Evolutionary conservation across 53 echinoderm and acorn worm genomes (phyloP).

Genomic region (Zoroaster sp.): DNA sequence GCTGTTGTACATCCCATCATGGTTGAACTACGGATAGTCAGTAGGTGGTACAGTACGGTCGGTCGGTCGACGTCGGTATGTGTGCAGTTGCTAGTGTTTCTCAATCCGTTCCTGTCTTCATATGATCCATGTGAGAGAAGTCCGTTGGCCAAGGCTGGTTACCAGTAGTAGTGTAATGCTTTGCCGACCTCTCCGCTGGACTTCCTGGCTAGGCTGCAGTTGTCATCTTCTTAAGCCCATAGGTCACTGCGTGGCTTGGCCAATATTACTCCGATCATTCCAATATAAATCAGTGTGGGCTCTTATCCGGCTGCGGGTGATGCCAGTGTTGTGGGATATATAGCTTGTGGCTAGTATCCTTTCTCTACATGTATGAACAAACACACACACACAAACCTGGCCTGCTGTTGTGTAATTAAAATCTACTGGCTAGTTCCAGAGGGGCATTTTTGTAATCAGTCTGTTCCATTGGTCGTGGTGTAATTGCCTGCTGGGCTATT

Average conservation of each 20-base stretch:
- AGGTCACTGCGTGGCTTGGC: background rate
- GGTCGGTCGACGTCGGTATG: slow-evolving; percentile 1
- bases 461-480: background rate
- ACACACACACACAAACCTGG: background rate
- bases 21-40: background rate
- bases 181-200: slow-evolving; percentile 42
- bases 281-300: background rate
- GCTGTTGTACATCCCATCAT: slow-evolving; percentile 31
- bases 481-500: slow-evolving; percentile 13
- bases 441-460: slow-evolving; percentile 7
- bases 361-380: no score
- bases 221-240: background rate
- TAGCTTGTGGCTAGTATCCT: background rate
- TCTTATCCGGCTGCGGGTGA: background rate
- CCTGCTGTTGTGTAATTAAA: slow-evolving; percentile 8
- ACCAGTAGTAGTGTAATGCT: background rate
- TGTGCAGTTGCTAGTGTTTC: slow-evolving; percentile 33
- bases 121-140: slow-evolving; percentile 11
- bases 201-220: slow-evolving; percentile 22
- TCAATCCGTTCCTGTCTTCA: background rate
- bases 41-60: background rate
- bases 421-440: background rate
- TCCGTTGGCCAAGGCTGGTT: slow-evolving; percentile 45
- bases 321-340: background rate
- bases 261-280: background rate